Percentiles rank a stretch among this genome's conserved stretches.
Evolutionary conservation across 2,113 vertebrate genomes (phyloP).

Genomic region (Gulo gulo): DNA sequence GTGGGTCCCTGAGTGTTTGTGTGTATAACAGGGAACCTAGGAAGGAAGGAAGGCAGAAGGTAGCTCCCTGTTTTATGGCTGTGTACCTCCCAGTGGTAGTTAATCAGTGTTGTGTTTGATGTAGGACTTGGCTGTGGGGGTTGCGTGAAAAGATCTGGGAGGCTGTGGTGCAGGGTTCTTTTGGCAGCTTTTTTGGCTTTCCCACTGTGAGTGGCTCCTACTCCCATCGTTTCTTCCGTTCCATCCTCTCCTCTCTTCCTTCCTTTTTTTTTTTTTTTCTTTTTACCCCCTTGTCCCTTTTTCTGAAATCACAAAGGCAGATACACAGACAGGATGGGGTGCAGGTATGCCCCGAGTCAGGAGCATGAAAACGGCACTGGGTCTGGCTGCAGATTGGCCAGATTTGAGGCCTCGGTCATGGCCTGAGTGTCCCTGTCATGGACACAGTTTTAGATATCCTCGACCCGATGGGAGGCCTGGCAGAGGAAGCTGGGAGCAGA

Average conservation of each 20-base stretch:
- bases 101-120: neutral
- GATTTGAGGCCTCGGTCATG: neutral
- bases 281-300: neutral
- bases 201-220: too few relatives aligned
- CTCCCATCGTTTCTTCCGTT: neutral
- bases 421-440: neutral
- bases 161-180: rapidly evolving
- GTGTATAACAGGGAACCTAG: neutral
- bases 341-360: neutral
- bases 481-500: neutral
- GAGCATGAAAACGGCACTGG: too few relatives aligned
- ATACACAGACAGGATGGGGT: neutral
- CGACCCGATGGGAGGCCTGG: neutral
- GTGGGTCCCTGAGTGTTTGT: neutral
- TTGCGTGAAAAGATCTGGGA: rapidly evolving
- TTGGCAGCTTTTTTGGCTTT: neutral
- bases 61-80: neutral
- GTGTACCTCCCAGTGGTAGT: neutral
- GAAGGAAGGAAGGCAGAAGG: neutral
- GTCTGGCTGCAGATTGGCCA: neutral
- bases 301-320: neutral
- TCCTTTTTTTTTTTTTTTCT: neutral
- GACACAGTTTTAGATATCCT: neutral
- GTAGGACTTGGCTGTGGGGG: neutral
- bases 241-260: neutral